Conservation (phyloP, 2,113 vertebrate species). For the Myiozetetes cayanensis region DNA sequence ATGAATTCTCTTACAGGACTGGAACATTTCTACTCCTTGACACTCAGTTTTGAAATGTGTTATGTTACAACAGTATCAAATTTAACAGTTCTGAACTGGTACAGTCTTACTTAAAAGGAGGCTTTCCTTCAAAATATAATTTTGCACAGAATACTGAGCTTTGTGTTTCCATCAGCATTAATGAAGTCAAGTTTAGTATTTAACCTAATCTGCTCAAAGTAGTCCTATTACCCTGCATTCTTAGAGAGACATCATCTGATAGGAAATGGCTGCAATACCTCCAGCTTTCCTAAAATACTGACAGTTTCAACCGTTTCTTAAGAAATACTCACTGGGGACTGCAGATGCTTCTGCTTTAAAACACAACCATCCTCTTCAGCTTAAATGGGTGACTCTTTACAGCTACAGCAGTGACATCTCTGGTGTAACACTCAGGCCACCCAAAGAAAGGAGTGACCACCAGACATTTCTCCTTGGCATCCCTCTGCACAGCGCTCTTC, state of each 20-base stretch:
- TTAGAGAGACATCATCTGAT: conserved; percentile 40
- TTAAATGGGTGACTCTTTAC: background rate
- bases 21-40: conserved; percentile 17
- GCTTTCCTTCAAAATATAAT: background rate
- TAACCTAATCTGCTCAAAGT: conserved; percentile 24
- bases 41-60: conserved; percentile 12
- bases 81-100: background rate
- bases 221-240: background rate
- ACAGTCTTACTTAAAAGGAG: background rate
- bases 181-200: background rate
- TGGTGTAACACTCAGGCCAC: background rate
- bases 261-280: conserved; percentile 66
- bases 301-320: conserved; percentile 64
- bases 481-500: background rate
- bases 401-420: background rate
- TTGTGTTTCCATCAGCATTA: conserved; percentile 17
- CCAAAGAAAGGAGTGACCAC: background rate
- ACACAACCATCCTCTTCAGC: background rate
- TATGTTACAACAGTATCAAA: conserved; percentile 21
- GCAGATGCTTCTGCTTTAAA: conserved; percentile 38
- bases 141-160: background rate
- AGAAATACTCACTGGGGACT: conserved; percentile 40
- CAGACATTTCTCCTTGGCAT: background rate
- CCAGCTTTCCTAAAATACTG: conserved; percentile 40
- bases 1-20: background rate